phyloP scores from a whole-genome alignment of 2,113 vertebrate species.

The Thunnus thynnus region DNA sequence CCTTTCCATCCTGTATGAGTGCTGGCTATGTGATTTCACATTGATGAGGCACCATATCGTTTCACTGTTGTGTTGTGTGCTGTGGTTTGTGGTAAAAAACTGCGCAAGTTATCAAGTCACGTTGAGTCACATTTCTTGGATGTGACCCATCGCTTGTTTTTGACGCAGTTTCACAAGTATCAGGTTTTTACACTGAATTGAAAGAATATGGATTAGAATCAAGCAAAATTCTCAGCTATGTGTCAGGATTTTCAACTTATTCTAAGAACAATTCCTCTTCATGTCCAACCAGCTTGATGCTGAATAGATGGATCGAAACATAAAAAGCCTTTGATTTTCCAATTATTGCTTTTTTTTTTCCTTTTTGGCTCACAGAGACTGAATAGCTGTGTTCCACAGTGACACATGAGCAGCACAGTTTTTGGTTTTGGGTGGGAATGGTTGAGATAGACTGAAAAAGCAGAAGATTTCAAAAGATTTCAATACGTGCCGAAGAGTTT shows the following conservation, averaged over 20 bases:
- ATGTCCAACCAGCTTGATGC: background rate
- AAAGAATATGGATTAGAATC: background rate
- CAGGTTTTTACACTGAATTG: too few relatives aligned
- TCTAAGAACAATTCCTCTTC: background rate
- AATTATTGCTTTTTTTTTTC: background rate
- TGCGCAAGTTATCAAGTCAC: background rate
- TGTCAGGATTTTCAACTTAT: background rate
- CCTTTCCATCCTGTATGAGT: slow-evolving; percentile 31
- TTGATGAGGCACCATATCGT: background rate
- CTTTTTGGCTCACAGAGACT: background rate
- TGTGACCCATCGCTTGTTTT: background rate
- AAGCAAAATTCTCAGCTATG: too few relatives aligned
- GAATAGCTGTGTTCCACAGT: background rate
- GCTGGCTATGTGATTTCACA: background rate
- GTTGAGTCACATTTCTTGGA: slow-evolving; percentile 1
- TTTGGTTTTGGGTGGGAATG: background rate
- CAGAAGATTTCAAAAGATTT: too few relatives aligned
- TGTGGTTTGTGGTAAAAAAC: slow-evolving; percentile 38
- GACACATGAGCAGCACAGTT: background rate
- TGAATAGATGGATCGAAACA: background rate
- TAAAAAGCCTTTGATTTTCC: background rate
- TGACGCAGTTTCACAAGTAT: background rate
- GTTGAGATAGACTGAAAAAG: too few relatives aligned
- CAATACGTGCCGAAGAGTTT: background rate
- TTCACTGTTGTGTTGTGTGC: background rate